Conservation (phyloP, 1,140 invertebrate genomes). For the Panonychus citri region DNA sequence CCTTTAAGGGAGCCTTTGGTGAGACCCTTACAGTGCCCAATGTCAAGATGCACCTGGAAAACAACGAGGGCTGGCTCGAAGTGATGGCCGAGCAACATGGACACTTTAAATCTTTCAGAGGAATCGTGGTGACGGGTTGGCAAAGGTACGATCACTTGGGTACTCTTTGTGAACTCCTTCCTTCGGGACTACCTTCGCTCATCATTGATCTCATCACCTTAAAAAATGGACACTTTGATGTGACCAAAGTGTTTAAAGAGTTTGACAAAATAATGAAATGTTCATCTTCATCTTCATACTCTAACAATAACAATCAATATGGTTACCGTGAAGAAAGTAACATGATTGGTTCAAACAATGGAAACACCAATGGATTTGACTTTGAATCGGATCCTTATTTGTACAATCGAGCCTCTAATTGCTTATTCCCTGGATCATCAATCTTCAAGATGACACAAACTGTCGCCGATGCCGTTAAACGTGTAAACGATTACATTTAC, state of each 20-base stretch:
- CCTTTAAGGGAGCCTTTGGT: conserved; percentile 61
- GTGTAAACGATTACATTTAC: conserved; percentile 20
- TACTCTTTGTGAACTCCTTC: conserved; percentile 65
- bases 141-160: conserved; percentile 76
- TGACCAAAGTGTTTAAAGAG: conserved; percentile 25
- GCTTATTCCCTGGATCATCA: conserved; percentile 30
- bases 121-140: conserved; percentile 42
- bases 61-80: conserved; percentile 44
- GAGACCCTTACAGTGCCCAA: conserved; percentile 40
- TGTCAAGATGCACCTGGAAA: conserved; percentile 38
- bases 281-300: conserved; percentile 14
- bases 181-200: conserved; percentile 48
- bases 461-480: conserved; percentile 27
- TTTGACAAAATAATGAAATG: conserved; percentile 33
- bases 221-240: conserved; percentile 35
- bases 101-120: conserved; percentile 32
- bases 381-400: conserved; percentile 33
- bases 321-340: not conserved
- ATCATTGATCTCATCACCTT: conserved; percentile 35
- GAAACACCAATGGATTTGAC: conserved; percentile 23
- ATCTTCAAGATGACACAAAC: conserved; percentile 33
- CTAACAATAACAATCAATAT: not conserved
- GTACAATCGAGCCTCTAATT: conserved; percentile 32
- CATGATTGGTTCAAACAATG: conserved; percentile 8
- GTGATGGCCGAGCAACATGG: conserved; percentile 28